A percentile compares a stretch with the other conserved stretches of the same genome.
These are phyloP conservation scores for Pyrocoelia pectoralis DNA, from an alignment of 2,888 invertebrate genomes.

Conservation along the genomic window DNA sequence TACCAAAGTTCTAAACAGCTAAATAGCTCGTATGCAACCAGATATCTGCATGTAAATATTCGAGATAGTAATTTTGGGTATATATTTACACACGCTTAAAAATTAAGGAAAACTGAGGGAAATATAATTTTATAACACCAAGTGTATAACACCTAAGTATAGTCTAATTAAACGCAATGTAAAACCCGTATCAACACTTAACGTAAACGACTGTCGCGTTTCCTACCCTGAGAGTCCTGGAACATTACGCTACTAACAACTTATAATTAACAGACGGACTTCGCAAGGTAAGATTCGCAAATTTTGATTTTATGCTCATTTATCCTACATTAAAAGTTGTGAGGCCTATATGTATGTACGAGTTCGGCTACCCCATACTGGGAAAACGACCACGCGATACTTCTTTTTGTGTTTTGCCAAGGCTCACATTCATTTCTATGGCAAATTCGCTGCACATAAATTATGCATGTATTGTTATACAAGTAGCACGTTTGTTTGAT, in stretches of 20 bases:
- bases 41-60: constrained; percentile 30
- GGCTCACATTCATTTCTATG: constrained; percentile 50
- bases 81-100: constrained; percentile 31
- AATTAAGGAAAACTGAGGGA: constrained; percentile 32
- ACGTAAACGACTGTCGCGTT: constrained; percentile 54
- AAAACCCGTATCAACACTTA: constrained; percentile 59
- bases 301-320: constrained; percentile 62
- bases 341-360: constrained; percentile 18
- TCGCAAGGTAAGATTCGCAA: constrained; percentile 54
- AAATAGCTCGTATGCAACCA: constrained; percentile 23
- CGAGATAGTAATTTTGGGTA: constrained; percentile 27
- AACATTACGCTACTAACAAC: constrained; percentile 60
- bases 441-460: constrained; percentile 50
- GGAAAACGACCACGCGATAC: constrained; percentile 25
- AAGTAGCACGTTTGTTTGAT: constrained; percentile 54
- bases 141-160: constrained; percentile 38
- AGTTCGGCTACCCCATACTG: constrained; percentile 13
- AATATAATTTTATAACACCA: constrained; percentile 37
- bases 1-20: constrained; percentile 12
- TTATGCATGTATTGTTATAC: constrained; percentile 55
- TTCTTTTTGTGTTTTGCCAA: constrained; percentile 43
- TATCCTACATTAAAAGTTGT: constrained; percentile 48
- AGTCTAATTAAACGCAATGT: constrained; percentile 43
- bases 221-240: constrained; percentile 56
- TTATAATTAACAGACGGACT: constrained; percentile 58